Base-by-base conservation (phyloP, 2,113 vertebrate species). In the Conger conger region DNA sequence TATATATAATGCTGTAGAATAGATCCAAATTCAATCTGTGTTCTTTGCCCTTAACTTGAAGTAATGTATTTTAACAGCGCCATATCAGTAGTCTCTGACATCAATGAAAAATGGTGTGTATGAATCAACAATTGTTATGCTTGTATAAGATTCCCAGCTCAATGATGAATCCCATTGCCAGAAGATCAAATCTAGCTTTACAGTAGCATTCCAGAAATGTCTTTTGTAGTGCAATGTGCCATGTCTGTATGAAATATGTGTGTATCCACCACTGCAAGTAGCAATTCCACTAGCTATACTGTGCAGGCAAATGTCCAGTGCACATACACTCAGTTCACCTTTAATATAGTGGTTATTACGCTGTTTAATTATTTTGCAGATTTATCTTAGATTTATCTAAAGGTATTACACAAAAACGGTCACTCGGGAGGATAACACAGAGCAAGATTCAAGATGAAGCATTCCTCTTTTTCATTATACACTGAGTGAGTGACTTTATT, bases 371-470 rank as follows among this genome's bases (percentile, higher is more conserved):
- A 40, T n/a, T 45, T 80, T 27, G n/a, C 40, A 33, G n/a, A 40
- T 53, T 20, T 50, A n/a, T n/a, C 40, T 50, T 27, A 9, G n/a
- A n/a, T n/a, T 8, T 54, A 60, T 82, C 54, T 82, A 35, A 57
- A 33, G 53, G 80, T 60, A 60, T 60, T 82, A 60, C 53, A 60
- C 5, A 33, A 82, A 82, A 60, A 17, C 30, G 30, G 53, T 37
- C 53, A 33, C 33, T 60, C 80, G 17, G 50, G 80, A 60, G 53
- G 80, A 60, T 82, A n/a, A 82, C 23, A 57, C 13, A 33, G 76
- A 38, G 53, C 50, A 82, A 60, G 30, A 50, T 60, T 60, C 13
- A 15, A 82, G 80, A 82, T 60, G 33, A 82, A 60, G 60, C 17
- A 8, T 4, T 36, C 33, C 53, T 82, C 53, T 80, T 42, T 53